Evolutionary conservation across 2,113 vertebrate genomes (phyloP), one percentile per base, ranked within the genome.

Genomic region (Callionymus lyra): DNA sequence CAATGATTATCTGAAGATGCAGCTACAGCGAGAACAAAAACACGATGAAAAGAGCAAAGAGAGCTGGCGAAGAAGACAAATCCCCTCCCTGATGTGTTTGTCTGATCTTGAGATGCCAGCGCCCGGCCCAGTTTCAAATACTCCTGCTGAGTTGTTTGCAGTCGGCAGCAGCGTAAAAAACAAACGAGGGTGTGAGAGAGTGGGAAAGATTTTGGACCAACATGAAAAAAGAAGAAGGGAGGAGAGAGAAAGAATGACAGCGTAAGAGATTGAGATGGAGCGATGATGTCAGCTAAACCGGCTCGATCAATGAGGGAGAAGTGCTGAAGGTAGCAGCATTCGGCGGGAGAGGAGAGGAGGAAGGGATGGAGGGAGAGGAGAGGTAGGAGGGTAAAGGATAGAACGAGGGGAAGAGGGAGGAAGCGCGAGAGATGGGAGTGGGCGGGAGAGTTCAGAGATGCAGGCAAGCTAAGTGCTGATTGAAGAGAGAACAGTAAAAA

Each of bases 311-410:
- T 80, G 70, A 78, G 63, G 57, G 56, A 74, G 76, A 81, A 78
- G 51, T 81, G 79, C 76, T 81, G 79, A 80, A 80, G 60, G 53
- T 73, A 74, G 79, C 72, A 49, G 63, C 68, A 71, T 66, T 74
- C 34, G 50, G 53, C 52, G 34, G 12, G 33, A 16, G 12, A 33
- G 44, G 32, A 17, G 15, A 45, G 21, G 21, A 1, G 18, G 34
- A 13, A 15, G 34, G 6, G 21, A 41, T 5, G 21, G 12, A 31
- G 15, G 9, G n/a, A 50, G 17, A 16, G 12, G 14, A 2, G 12
- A 13, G 13, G 33, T 2, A 8, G 34, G 10, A 13, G 16, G 38
- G 16, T n/a, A n/a, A n/a, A n/a, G n/a, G n/a, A n/a, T n/a, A n/a
- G n/a, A n/a, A n/a, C n/a, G n/a, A 15, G 21, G n/a, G 17, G 11